Base-by-base conservation (phyloP, 1,140 invertebrate species). In the Trigoniulus corallinus region DNA sequence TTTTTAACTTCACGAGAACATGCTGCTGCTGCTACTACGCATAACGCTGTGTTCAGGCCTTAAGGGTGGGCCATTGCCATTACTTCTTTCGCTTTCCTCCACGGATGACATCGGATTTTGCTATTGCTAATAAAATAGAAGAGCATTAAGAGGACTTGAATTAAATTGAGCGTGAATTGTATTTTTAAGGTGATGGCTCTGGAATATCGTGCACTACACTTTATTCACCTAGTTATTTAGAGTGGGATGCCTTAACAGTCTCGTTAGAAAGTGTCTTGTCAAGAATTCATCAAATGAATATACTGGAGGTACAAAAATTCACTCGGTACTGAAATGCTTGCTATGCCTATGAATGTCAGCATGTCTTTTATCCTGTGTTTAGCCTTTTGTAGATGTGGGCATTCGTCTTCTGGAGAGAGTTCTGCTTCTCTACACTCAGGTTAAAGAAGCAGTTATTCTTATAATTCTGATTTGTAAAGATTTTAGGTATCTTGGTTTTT, bases 191-290 rank as follows among this genome's bases (percentile, higher is more conserved):
- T n/a, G n/a, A n/a, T n/a, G n/a, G n/a, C n/a, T n/a, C n/a, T n/a
- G n/a, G n/a, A n/a, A n/a, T n/a, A n/a, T 7, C 15, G 7, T 34
- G 7, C 15, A 34, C n/a, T 68, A 66, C 55, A 65, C 53, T 62
- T 13, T 62, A 57, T 52, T 67, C 67, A 10, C 62, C 66, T 22
- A 59, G 62, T 3, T 68, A 61, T 52, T 50, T 70, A 3, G 84
- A 91, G 65, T 92, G 87, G 88, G 88, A 92, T 57, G 87, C 86
- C 0, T 61, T 88, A 21, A 73, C 78, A 0, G 54, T 64, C 13
- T 67, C 58, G 54, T 52, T 89, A 34, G 87, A 91, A 59, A 80
- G 82, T 56, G 82, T 91, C 1, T 70, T 89, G 34, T 81, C 82
- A 26, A 76, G 80, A 42, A 74, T 88, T 56, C 66, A 82, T 15